These are phyloP conservation scores for Microhierax caerulescens DNA, from an alignment of 2,797 vertebrate genomes.

Conservation along the genomic window DNA sequence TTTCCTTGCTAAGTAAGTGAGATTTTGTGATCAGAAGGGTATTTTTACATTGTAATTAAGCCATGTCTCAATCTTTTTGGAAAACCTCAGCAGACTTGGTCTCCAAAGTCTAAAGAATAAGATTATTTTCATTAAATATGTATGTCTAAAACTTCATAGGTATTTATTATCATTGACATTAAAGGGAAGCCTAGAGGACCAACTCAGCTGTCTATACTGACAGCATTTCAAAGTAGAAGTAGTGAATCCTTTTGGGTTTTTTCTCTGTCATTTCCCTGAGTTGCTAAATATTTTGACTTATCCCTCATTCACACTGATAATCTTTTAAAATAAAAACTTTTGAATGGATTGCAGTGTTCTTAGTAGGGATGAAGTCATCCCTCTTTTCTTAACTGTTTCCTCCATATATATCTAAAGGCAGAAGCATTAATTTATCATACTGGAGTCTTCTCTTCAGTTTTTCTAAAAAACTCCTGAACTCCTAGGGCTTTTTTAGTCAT, in stretches of 20 bases:
- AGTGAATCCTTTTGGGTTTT: neutral
- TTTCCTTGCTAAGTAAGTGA: neutral
- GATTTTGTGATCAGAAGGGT: neutral
- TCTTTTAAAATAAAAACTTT: neutral
- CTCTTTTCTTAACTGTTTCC: neutral
- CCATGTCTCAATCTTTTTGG: neutral
- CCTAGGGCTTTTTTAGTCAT: neutral
- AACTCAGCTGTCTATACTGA: neutral
- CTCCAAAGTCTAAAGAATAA: neutral
- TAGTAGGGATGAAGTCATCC: neutral
- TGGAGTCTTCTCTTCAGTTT: neutral
- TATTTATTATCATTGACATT: neutral
- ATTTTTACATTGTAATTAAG: neutral
- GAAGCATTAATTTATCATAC: neutral
- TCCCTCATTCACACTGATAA: neutral
- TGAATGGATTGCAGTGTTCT: neutral
- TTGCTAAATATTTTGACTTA: neutral
- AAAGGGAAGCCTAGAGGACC: neutral
- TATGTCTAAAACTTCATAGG: neutral
- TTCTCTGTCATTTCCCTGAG: neutral
- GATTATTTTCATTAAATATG: neutral
- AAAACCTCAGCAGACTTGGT: neutral
- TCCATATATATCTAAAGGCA: neutral
- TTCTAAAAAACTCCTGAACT: rapidly evolving
- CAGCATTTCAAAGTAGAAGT: neutral